Percentiles rank a stretch among this genome's conserved stretches.
Conservation (phyloP, 2,113 vertebrate species). For the Spizaetus ornatus region DNA sequence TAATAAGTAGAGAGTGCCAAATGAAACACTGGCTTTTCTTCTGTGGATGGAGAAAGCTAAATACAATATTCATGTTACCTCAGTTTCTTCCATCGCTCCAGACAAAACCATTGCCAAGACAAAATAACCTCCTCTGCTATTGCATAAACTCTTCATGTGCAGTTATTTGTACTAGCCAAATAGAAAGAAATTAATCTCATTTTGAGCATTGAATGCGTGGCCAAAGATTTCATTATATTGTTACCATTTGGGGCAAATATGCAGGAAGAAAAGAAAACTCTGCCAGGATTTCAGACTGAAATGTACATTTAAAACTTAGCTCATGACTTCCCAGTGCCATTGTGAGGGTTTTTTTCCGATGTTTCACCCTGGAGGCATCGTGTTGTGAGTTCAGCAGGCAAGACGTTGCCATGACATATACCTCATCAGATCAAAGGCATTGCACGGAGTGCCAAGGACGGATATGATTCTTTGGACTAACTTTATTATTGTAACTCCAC, state of each 20-base stretch:
- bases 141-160: conserved; percentile 27
- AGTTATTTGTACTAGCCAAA: conserved; percentile 42
- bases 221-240: conserved; percentile 40
- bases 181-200: conserved; percentile 40
- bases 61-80: conserved; percentile 45
- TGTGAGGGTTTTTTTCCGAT: background rate
- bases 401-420: conserved; percentile 29
- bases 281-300: conserved; percentile 11
- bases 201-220: background rate
- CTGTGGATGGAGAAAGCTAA: conserved; percentile 18
- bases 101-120: conserved; percentile 39
- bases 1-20: conserved; percentile 42
- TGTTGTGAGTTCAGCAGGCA: background rate
- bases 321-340: background rate
- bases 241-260: conserved; percentile 35
- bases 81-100: background rate
- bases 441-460: background rate
- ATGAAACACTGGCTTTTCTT: conserved; percentile 12
- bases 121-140: conserved; percentile 43
- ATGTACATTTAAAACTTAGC: background rate
- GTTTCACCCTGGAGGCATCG: background rate
- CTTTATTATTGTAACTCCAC: conserved; percentile 40
- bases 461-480: conserved; percentile 37
- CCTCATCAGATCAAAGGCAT: conserved; percentile 39
- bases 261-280: background rate